Conservation (phyloP, 2,113 vertebrate genomes). For the Gavialis gangeticus region DNA sequence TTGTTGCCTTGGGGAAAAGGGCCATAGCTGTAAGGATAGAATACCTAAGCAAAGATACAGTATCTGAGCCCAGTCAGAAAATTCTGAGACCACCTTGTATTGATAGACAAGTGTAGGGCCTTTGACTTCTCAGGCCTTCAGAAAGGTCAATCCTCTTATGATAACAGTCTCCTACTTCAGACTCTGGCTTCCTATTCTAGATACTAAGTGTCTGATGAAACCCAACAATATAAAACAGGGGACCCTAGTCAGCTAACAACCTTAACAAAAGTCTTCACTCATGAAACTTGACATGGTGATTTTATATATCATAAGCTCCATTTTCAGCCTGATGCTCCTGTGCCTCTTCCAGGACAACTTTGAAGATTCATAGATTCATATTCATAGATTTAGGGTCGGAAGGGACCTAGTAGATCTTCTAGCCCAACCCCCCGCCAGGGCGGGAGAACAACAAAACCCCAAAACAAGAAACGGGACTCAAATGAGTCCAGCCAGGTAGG, state of each 20-base stretch:
- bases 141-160: slow-evolving; percentile 33
- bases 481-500: no score
- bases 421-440: no score
- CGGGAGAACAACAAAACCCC: no score
- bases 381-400: no score
- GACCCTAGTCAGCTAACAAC: not conserved
- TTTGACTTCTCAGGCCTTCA: slow-evolving; percentile 8
- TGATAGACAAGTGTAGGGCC: not conserved
- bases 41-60: not conserved
- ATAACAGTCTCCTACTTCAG: slow-evolving; percentile 29
- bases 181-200: slow-evolving; percentile 14
- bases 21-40: not conserved
- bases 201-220: not conserved
- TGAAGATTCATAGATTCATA: no score
- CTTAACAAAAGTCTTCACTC: not conserved
- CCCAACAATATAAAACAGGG: not conserved
- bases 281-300: not conserved
- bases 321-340: not conserved
- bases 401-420: no score
- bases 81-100: not conserved
- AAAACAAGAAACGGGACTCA: no score
- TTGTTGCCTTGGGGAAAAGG: not conserved
- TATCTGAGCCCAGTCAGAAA: not conserved
- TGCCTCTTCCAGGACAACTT: not conserved
- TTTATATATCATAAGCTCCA: not conserved